Base-by-base conservation (phyloP, 2,113 vertebrate species). In the Malurus elegans region DNA sequence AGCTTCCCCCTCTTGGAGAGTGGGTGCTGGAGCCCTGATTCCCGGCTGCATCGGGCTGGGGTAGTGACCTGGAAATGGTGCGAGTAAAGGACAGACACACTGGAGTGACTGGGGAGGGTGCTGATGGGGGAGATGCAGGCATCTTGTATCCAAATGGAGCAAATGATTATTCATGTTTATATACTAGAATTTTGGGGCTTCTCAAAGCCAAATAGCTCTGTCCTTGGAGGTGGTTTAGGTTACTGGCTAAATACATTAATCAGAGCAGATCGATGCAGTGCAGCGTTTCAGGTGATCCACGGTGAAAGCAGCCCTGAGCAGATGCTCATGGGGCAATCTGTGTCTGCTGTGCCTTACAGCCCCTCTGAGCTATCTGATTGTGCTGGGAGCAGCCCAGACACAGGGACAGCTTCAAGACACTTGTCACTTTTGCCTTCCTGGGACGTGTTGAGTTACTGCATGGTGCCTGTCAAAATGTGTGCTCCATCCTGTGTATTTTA, bases 251-350 rank as follows among this genome's bases (percentile, higher is more conserved):
- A 40, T 42, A 11, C 10, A 32, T 75, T 86, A 40, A 24, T 83
- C 38, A 12, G 50, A 64, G 54, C 51, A 51, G 79, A 60, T 44
- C 0, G 1, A 51, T 18, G 18, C 14, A 62, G 53, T 19, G 60
- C 40, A 8, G 69, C 36, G 18, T 42, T 92, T 72, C 45, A n/a
- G 56, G 18, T 66, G 48, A 15, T 23, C 1, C 0, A 4, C 14
- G 56, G 42, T 29, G 44, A 58, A 66, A 65, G 51, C 40, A 42
- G 28, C 25, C 29, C 54, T 38, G 75, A n/a, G 60, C 38, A 45
- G n/a, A 45, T 81, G 51, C 36, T 31, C 5, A 0, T 0, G 12
- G 54, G 58, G 32, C 45, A 48, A 6, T 16, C 0, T 3, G 47
- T 31, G 38, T 9, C 54, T 65, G 44, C 61, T 57, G 45, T 81